phyloP scores from a whole-genome alignment of 2,888 invertebrate species.

The Microctonus hyperodae region DNA sequence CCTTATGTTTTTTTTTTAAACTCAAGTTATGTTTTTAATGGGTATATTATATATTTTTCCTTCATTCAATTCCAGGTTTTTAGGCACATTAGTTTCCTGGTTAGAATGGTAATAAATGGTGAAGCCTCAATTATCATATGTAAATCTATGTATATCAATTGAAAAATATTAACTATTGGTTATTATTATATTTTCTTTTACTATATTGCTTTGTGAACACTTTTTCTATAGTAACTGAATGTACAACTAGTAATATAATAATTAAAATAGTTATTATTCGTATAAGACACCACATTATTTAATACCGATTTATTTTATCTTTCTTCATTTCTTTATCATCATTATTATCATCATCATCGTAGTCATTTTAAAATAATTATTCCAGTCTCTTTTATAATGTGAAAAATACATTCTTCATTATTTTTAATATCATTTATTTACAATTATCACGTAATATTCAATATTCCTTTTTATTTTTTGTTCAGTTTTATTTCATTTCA shows the following conservation, averaged over 20 bases:
- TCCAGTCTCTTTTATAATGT: conserved; percentile 50
- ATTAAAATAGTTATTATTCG: conserved; percentile 35
- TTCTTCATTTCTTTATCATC: background rate
- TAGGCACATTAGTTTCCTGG: conserved; percentile 28
- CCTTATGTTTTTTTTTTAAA: conserved; percentile 8
- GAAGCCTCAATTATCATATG: conserved; percentile 17
- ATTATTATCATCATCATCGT: background rate
- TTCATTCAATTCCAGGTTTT: conserved; percentile 26
- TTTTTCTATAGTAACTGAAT: conserved; percentile 3
- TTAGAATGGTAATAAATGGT: conserved; percentile 19
- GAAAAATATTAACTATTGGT: conserved; percentile 1
- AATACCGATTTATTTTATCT: conserved; percentile 20
- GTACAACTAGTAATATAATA: conserved; percentile 27
- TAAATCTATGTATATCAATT: conserved; percentile 19
- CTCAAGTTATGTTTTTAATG: conserved; percentile 8
- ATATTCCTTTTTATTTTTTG: conserved; percentile 34
- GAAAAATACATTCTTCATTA: conserved; percentile 55
- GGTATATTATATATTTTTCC: background rate
- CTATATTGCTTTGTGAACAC: conserved; percentile 15
- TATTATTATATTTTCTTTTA: background rate
- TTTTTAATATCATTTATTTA: conserved; percentile 47
- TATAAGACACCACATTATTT: conserved; percentile 26
- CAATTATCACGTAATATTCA: conserved; percentile 52
- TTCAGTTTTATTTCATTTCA: no score
- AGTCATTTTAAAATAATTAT: conserved; percentile 41